Evolutionary conservation across 1,140 invertebrate genomes (phyloP).

Genomic region (Drosophila leontia): DNA sequence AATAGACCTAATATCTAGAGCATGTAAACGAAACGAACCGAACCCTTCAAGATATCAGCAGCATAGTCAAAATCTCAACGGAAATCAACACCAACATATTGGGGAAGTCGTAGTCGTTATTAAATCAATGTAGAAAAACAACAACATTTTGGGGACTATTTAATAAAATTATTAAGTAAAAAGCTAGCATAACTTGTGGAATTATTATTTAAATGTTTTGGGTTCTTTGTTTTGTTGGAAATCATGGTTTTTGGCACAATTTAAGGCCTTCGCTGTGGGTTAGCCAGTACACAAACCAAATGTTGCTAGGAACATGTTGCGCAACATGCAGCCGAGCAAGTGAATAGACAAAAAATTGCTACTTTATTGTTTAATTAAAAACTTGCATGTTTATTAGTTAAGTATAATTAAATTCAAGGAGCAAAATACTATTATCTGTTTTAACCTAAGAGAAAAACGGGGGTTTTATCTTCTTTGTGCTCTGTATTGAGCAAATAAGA

Average conservation of each 20-base stretch:
- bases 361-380: too few species aligned
- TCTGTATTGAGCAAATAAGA: too few species aligned
- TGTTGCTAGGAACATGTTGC: background rate
- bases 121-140: constrained; percentile 60
- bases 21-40: constrained; percentile 34
- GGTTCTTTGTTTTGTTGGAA: background rate
- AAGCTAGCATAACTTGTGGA: background rate
- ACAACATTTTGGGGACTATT: constrained; percentile 53
- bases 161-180: constrained; percentile 68
- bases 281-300: background rate
- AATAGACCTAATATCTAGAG: constrained; percentile 40
- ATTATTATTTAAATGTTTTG: background rate
- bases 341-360: too few species aligned
- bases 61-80: constrained; percentile 35
- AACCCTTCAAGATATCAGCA: constrained; percentile 43
- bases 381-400: too few species aligned
- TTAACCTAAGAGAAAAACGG: too few species aligned
- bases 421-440: too few species aligned
- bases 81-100: constrained; percentile 49
- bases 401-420: too few species aligned
- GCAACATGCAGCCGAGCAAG: background rate
- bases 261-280: too few species aligned
- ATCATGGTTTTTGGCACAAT: background rate
- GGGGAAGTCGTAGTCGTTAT: constrained; percentile 52
- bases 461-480: too few species aligned